A percentile compares a stretch with the other conserved stretches of the same genome.
phyloP scores from a whole-genome alignment of 2,113 vertebrate species.

The Epinephelus fuscoguttatus region DNA sequence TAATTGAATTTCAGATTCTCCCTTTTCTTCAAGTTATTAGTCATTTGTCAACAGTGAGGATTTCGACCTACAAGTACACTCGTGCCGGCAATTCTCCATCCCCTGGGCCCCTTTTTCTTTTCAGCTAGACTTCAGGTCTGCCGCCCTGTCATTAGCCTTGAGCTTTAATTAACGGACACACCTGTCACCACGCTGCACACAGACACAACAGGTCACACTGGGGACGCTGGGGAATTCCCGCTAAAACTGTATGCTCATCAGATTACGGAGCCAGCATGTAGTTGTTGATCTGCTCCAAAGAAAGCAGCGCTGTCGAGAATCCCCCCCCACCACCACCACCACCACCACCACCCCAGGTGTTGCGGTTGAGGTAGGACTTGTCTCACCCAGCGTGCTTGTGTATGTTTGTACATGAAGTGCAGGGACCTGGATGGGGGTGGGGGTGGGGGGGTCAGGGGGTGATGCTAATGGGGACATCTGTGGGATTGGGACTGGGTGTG shows the following conservation, averaged over 20 bases:
- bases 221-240: constrained; percentile 62
- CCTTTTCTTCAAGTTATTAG: constrained; percentile 21
- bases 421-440: not conserved
- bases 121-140: constrained; percentile 43
- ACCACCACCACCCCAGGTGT: constrained; percentile 29
- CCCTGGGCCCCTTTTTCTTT: constrained; percentile 41
- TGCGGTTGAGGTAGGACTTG: constrained; percentile 33
- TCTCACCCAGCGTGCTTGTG: not conserved
- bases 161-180: constrained; percentile 76
- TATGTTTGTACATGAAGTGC: constrained; percentile 33
- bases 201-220: constrained; percentile 47
- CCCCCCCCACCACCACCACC: no score
- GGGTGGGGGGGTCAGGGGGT: constrained; percentile 15
- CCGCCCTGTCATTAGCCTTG: constrained; percentile 74
- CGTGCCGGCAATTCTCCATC: constrained; percentile 25
- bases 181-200: constrained; percentile 69
- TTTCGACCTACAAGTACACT: constrained; percentile 27
- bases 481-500: constrained; percentile 32
- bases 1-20: not conserved
- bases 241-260: constrained; percentile 33
- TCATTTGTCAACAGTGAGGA: constrained; percentile 44
- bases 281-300: constrained; percentile 30
- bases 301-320: constrained; percentile 6
- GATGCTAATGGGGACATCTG: constrained; percentile 64
- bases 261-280: constrained; percentile 1